Evolutionary conservation across 2,113 vertebrate species (phyloP).

Genomic region (Sinocyclocheilus anophthalmus): DNA sequence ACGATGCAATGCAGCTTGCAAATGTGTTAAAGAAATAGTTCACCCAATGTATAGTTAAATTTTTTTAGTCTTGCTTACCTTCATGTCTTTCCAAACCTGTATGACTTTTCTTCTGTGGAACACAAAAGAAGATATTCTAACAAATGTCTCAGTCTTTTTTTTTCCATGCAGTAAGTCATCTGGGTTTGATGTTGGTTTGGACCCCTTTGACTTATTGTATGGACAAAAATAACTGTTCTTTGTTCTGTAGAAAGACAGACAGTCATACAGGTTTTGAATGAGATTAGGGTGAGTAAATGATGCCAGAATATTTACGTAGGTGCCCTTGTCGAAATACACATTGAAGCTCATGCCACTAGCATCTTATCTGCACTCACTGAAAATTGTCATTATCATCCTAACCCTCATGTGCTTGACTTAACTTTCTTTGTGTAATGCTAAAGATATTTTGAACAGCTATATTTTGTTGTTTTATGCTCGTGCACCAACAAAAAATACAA

Average conservation of each 20-base stretch:
- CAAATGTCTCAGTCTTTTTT: not conserved
- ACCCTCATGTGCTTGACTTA: too few relatives aligned
- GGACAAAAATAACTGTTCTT: not conserved
- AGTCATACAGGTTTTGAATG: not conserved
- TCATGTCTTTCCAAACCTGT: not conserved
- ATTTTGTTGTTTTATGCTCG: too few relatives aligned
- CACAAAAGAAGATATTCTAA: not conserved
- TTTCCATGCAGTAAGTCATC: not conserved
- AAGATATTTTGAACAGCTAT: too few relatives aligned
- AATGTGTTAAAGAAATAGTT: not conserved
- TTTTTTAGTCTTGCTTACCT: not conserved
- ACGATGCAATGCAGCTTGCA: not conserved
- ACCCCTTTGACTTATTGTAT: not conserved
- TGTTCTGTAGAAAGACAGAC: not conserved
- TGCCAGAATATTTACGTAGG: not conserved
- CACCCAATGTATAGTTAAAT: not conserved
- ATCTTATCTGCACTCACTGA: not conserved
- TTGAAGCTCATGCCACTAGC: too few relatives aligned
- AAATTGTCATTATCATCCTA: too few relatives aligned
- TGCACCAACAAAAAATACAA: too few relatives aligned
- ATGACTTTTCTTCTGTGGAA: not conserved
- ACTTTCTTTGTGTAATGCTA: too few relatives aligned
- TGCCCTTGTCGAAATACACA: too few relatives aligned
- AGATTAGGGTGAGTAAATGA: not conserved
- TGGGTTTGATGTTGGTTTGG: not conserved